Conservation (phyloP, 2,888 invertebrate genomes). For the Hesperia comma region DNA sequence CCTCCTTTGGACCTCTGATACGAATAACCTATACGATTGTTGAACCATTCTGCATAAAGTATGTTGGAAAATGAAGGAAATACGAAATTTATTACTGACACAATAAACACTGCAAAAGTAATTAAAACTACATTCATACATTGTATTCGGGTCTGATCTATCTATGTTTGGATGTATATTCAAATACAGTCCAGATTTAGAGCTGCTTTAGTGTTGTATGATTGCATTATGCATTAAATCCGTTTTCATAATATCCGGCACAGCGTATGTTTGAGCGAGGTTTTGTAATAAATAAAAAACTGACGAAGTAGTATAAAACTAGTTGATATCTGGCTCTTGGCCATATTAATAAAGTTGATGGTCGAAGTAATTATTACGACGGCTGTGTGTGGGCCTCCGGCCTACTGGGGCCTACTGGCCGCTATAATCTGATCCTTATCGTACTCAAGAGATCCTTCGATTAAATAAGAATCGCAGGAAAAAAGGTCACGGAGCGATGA, state of each 20-base stretch:
- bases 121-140: no score
- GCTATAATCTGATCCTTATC: conserved; percentile 29
- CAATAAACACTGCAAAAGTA: no score
- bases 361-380: conserved; percentile 32
- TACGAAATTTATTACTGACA: no score
- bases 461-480: neutral
- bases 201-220: neutral
- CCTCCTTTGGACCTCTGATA: no score
- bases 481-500: neutral
- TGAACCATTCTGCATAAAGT: no score
- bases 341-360: conserved; percentile 33
- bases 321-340: conserved; percentile 26
- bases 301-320: conserved; percentile 7
- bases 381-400: conserved; percentile 35
- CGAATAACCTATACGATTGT: no score
- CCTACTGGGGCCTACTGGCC: conserved; percentile 6
- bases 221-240: neutral
- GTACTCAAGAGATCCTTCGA: neutral
- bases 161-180: no score
- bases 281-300: conserved; percentile 26
- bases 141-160: no score
- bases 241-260: conserved; percentile 22
- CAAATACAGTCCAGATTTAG: neutral
- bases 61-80: no score
- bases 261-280: neutral